Percentiles rank a stretch among this genome's conserved stretches.
phyloP scores from a whole-genome alignment of 2,113 vertebrate genomes.

The zebrafish (Danio rerio) region GRCz12tu NC_133191.1:34427001-34427500 shows the following conservation, averaged over 20 bases:
- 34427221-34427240: constrained; percentile 67
- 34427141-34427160: constrained; percentile 6
- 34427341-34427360: constrained; percentile 22
- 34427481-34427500: too few species aligned
- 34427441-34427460: neutral
- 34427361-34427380: constrained; percentile 26
- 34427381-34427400: constrained; percentile 9
- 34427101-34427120: neutral
- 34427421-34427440: constrained; percentile 9
- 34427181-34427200: constrained; percentile 11
- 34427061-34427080: neutral
- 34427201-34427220: constrained; percentile 60
- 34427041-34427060: neutral
- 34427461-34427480: too few species aligned
- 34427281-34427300: constrained; percentile 63
- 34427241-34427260: constrained; percentile 71
- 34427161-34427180: neutral
- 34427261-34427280: constrained; percentile 74
- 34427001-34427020: neutral
- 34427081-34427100: neutral
- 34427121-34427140: neutral
- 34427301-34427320: constrained; percentile 56
- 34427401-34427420: constrained; percentile 10
- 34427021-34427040: constrained; percentile 29
- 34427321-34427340: constrained; percentile 20